A percentile compares a stretch with the other conserved stretches of the same genome.
These are phyloP conservation scores for Panagrolaimus sp. DNA, from an alignment of 1,140 invertebrate genomes.

Conservation along the genomic window DNA sequence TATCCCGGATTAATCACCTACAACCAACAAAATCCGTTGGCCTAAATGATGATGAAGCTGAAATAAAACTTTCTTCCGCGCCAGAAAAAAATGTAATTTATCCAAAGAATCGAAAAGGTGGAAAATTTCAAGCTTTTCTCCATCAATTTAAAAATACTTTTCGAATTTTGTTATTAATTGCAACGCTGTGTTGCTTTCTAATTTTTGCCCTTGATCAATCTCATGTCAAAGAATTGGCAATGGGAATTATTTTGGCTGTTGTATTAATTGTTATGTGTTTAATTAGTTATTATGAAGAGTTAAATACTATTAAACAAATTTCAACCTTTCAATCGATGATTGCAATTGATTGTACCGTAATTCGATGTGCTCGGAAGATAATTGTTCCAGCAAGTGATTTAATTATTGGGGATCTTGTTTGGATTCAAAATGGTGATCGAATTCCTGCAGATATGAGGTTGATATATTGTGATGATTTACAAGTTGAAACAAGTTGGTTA, in stretches of 20 bases:
- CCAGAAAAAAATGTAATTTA: constrained; percentile 17
- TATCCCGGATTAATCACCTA: constrained; percentile 34
- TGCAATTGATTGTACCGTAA: constrained; percentile 29
- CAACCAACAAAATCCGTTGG: constrained; percentile 29
- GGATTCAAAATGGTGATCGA: constrained; percentile 31
- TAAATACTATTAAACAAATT: constrained; percentile 39
- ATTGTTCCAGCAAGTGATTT: constrained; percentile 30
- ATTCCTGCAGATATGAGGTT: constrained; percentile 36
- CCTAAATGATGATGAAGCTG: constrained; percentile 28
- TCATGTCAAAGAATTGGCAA: constrained; percentile 26
- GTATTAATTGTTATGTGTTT: constrained; percentile 33
- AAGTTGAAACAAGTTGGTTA: constrained; percentile 40
- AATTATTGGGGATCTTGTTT: constrained; percentile 36
- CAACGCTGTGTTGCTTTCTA: constrained; percentile 37
- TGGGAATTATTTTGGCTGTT: constrained; percentile 38
- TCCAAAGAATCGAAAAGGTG: constrained; percentile 28
- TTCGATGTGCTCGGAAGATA: constrained; percentile 29
- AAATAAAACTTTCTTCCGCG: background rate
- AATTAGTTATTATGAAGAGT: constrained; percentile 32
- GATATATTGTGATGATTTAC: constrained; percentile 27
- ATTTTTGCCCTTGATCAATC: constrained; percentile 36
- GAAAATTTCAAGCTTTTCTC: constrained; percentile 25
- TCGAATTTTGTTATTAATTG: constrained; percentile 35
- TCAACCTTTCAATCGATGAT: constrained; percentile 36
- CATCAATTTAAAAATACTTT: constrained; percentile 42